Conservation (phyloP, 2,888 invertebrate genomes). For the Agapostemon virescens region DNA sequence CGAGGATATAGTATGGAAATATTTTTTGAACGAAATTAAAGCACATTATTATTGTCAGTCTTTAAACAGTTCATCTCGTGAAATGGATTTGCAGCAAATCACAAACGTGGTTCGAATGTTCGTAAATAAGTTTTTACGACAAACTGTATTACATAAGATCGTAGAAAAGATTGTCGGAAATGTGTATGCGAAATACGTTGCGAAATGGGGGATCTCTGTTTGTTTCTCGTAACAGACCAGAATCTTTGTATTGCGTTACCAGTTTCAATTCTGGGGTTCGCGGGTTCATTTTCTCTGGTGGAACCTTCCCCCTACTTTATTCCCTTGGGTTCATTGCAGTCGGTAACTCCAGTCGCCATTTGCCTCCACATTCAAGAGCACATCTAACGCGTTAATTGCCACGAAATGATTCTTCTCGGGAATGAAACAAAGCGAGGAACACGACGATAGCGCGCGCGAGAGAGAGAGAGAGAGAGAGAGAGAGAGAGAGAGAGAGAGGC, state of each 20-base stretch:
- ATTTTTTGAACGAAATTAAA: too few species aligned
- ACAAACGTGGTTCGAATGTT: too few species aligned
- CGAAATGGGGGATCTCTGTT: background rate
- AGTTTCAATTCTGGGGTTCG: background rate
- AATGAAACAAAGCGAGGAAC: constrained; percentile 11
- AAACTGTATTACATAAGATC: background rate
- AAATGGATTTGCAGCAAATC: too few species aligned
- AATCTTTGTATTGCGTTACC: background rate
- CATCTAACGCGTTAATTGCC: constrained; percentile 64
- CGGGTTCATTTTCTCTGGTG: background rate
- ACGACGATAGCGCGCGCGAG: background rate
- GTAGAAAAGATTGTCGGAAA: background rate
- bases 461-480: too few species aligned
- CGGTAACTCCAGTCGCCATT: constrained; percentile 19
- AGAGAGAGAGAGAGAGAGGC: too few species aligned
- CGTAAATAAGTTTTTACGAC: background rate
- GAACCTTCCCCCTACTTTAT: background rate
- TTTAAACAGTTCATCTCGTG: too few species aligned
- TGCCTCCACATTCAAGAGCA: constrained; percentile 28
- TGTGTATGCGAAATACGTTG: background rate
- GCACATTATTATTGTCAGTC: too few species aligned
- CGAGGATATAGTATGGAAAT: too few species aligned
- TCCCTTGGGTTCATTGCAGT: background rate
- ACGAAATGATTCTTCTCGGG: constrained; percentile 66
- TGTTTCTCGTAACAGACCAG: background rate